Base-by-base conservation (phyloP, 2,797 vertebrate genomes). In the Hypotaenidia philippensis region DNA sequence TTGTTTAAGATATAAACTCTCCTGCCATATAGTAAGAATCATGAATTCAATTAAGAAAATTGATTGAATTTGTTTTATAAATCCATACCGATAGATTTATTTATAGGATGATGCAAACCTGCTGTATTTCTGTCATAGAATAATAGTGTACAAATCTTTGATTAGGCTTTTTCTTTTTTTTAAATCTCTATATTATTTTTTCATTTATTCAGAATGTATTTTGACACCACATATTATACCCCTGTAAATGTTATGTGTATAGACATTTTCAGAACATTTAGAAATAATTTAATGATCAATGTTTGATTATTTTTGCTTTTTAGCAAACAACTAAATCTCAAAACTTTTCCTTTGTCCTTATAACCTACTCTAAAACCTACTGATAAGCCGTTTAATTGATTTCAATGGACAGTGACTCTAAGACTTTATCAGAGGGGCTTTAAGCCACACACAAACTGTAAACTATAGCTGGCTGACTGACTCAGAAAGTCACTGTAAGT, bases 21-120 rank as follows among this genome's bases (percentile, higher is more conserved):
- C 40, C 22, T 63, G n/a, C 23, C 52, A 31, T 18, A 38, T 9
- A 72, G 14, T 31, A 52, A 50, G 5, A 50, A 23, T 25, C 0
- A 2, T 34, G 6, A 83, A 95, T 52, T 81, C 50, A 79, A 70
- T 81, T 88, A 68, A 92, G 68, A 94, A 92, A 55, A 83, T 36
- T 49, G 68, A 81, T 94, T 55, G 5, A 92, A 61, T 64, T 36
- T 87, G 49, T 94, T 90, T 94, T 72, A 64, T 90, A 82, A 90
- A 93, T 61, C 13, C 26, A n/a, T 86, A 64, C 34, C 89, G 66
- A 60, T 4, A 76, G 1, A 89, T 63, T 94, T 94, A 29, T 87
- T 69, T 21, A 84, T 50, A 61, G 5, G 8, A 8, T 72, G 77
- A 72, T 53, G 8, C 22, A 70, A 53, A 32, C 23, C 20, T 72